phyloP scores from a whole-genome alignment of 1,140 invertebrate genomes.

The Monomorium pharaonis region DNA sequence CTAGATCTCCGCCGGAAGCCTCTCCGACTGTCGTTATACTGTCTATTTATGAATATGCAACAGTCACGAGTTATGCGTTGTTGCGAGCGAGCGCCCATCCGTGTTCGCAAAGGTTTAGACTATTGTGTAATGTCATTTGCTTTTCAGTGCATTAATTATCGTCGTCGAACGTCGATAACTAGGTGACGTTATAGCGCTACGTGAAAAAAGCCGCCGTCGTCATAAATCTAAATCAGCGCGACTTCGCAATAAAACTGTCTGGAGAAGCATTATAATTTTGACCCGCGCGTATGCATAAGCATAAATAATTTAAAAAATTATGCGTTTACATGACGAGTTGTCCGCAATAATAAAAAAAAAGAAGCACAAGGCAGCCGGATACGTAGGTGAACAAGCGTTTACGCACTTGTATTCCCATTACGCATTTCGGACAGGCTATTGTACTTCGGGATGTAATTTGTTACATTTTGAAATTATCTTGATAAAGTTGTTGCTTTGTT shows the following conservation, averaged over 20 bases:
- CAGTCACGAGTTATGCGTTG: constrained; percentile 55
- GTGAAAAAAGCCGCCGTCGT: constrained; percentile 1
- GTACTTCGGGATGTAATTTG: neutral
- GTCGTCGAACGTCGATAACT: constrained; percentile 44
- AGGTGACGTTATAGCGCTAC: constrained; percentile 1
- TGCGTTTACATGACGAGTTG: neutral
- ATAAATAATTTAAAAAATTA: constrained; percentile 26
- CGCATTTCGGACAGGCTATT: neutral
- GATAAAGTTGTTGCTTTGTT: constrained; percentile 41
- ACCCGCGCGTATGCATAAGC: constrained; percentile 21
- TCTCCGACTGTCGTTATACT: constrained; percentile 69
- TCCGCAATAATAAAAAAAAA: neutral
- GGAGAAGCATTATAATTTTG: neutral
- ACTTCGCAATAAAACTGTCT: constrained; percentile 18
- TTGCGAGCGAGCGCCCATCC: neutral
- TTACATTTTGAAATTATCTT: neutral
- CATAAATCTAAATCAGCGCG: constrained; percentile 48
- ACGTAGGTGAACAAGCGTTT: neutral
- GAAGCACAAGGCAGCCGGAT: too few species aligned
- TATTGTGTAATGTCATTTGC: constrained; percentile 48
- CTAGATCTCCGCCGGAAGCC: constrained; percentile 62
- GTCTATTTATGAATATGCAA: constrained; percentile 75
- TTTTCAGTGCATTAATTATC: constrained; percentile 48
- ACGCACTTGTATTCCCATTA: neutral
- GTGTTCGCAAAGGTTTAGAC: constrained; percentile 36